These are phyloP conservation scores for Teleogryllus oceanicus DNA, from an alignment of 2,888 invertebrate species.

Conservation along the genomic window DNA sequence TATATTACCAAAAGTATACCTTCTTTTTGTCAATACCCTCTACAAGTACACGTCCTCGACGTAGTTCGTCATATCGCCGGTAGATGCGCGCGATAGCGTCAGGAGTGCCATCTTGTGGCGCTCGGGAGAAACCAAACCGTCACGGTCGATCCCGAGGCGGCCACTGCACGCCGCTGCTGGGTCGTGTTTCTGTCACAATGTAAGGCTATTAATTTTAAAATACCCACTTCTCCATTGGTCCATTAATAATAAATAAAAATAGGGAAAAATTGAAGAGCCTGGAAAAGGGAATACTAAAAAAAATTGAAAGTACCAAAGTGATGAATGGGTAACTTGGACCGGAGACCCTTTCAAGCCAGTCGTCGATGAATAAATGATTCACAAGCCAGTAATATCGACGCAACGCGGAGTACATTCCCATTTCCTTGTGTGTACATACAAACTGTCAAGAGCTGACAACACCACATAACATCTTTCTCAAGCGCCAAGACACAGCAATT, in stretches of 20 bases:
- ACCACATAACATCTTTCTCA: background rate
- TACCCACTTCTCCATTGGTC: slow-evolving; percentile 19
- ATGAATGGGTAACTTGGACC: background rate
- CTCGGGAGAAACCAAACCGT: slow-evolving; percentile 5
- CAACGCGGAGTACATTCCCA: background rate
- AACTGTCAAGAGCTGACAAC: background rate
- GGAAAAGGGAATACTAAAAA: background rate
- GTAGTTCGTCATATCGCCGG: slow-evolving; percentile 12
- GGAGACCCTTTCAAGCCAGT: background rate
- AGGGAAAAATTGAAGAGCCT: slow-evolving; percentile 19
- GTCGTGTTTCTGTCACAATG: slow-evolving; percentile 22
- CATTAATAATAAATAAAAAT: slow-evolving; percentile 18
- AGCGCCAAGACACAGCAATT: no score
- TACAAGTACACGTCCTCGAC: background rate
- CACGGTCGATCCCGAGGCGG: background rate
- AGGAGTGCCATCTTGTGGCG: slow-evolving; percentile 25
- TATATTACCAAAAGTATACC: no score
- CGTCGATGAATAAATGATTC: background rate
- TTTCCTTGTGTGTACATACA: slow-evolving; percentile 18
- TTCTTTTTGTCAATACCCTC: no score
- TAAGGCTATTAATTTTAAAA: slow-evolving; percentile 22
- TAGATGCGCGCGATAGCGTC: slow-evolving; percentile 22
- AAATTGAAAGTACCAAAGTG: background rate
- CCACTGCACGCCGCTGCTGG: slow-evolving; percentile 19
- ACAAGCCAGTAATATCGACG: slow-evolving; percentile 3